A percentile compares a stretch with the other conserved stretches of the same genome.
Evolutionary conservation across 2,888 invertebrate genomes (phyloP).

Genomic region (Campaea margaritaria): DNA sequence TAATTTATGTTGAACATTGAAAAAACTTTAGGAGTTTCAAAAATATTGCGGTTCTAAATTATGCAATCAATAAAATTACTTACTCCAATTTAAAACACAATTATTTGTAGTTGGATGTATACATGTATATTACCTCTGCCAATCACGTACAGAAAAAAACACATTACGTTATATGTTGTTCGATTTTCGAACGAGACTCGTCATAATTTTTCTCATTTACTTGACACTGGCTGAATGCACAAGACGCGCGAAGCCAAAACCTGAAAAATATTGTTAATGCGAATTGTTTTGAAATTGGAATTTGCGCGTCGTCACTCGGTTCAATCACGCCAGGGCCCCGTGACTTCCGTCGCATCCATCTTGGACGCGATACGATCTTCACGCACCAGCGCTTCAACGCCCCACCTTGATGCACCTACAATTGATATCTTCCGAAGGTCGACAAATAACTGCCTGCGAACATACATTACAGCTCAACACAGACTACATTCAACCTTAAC

Average conservation of each 20-base stretch:
- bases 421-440: slow-evolving; percentile 83
- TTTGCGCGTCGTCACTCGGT: slow-evolving; percentile 33
- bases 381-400: slow-evolving; percentile 61
- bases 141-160: too few relatives aligned
- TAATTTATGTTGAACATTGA: too few relatives aligned
- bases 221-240: too few relatives aligned
- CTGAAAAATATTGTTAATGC: background rate
- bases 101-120: slow-evolving; percentile 6
- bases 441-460: slow-evolving; percentile 68
- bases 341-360: slow-evolving; percentile 58
- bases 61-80: too few relatives aligned
- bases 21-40: too few relatives aligned
- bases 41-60: background rate
- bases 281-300: slow-evolving; percentile 34
- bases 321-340: slow-evolving; percentile 33
- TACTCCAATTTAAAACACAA: background rate
- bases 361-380: slow-evolving; percentile 67
- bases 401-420: slow-evolving; percentile 64
- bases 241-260: too few relatives aligned
- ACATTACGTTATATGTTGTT: too few relatives aligned
- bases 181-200: too few relatives aligned
- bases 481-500: slow-evolving; percentile 9
- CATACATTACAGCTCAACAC: slow-evolving; percentile 29
- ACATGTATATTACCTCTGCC: background rate
- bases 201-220: too few relatives aligned